These are phyloP conservation scores for Microtus ochrogaster DNA, from an alignment of 2,113 vertebrate genomes.

Conservation along the genomic window DNA sequence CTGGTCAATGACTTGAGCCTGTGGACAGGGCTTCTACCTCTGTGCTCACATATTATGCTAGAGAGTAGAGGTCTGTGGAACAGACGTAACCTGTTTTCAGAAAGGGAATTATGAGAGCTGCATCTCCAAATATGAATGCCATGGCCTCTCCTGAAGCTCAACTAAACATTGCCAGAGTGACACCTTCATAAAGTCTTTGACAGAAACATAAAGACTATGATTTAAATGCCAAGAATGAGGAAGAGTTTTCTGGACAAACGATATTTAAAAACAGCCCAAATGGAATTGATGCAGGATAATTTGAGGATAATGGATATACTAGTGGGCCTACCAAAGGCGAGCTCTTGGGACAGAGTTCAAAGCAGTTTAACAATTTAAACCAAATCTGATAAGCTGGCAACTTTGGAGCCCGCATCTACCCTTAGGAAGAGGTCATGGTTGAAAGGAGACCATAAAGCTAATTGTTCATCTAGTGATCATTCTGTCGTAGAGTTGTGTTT, in stretches of 20 bases:
- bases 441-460: not conserved
- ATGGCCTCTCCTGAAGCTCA: fast-evolving
- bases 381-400: not conserved
- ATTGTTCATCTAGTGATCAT: not conserved
- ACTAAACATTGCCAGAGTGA: not conserved
- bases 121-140: not conserved
- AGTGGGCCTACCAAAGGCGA: not conserved
- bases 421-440: not conserved
- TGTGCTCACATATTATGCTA: not conserved
- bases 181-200: not conserved
- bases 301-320: not conserved
- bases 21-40: not conserved
- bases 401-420: not conserved
- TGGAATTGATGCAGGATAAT: not conserved
- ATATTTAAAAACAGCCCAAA: constrained; percentile 36
- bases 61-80: not conserved
- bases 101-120: not conserved
- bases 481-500: not conserved
- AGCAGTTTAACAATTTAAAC: constrained; percentile 22
- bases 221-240: constrained; percentile 27
- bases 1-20: not conserved
- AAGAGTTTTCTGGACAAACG: not conserved
- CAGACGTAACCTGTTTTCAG: not conserved
- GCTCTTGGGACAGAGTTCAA: not conserved
- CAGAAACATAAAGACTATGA: not conserved